Evolutionary conservation across 1,140 invertebrate genomes (phyloP).

Genomic region (Tenebrio molitor): DNA sequence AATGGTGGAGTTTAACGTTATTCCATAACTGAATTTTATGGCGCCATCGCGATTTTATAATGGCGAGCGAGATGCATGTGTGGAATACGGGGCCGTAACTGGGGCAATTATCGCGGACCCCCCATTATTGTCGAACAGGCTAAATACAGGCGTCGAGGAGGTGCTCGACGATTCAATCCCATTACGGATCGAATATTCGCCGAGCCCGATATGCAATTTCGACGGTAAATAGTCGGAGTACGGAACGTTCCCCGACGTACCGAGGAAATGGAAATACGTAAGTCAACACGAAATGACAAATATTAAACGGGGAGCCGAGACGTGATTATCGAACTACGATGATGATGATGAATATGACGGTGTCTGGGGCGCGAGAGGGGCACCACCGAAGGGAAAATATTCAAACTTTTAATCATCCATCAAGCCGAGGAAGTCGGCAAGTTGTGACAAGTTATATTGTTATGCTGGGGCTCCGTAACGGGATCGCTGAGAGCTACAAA

Average conservation of each 20-base stretch:
- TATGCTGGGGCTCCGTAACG: conserved; percentile 15
- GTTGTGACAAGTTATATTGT: conserved; percentile 43
- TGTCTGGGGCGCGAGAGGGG: no score
- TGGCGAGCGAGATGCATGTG: conserved; percentile 3
- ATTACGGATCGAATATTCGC: conserved; percentile 19
- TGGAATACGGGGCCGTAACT: conserved; percentile 23
- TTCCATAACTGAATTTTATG: conserved; percentile 44
- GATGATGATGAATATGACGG: conserved; percentile 16
- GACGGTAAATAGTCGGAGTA: conserved; percentile 33
- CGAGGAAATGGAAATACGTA: conserved; percentile 37
- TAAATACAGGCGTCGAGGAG: conserved; percentile 20
- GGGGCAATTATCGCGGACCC: conserved; percentile 16
- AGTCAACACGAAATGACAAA: conserved; percentile 33
- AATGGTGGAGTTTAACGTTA: conserved; percentile 40
- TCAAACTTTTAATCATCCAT: conserved; percentile 45
- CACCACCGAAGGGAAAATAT: conserved; percentile 31
- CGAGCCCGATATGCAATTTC: conserved; percentile 38
- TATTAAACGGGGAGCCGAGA: conserved; percentile 2
- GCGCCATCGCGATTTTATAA: conserved; percentile 36
- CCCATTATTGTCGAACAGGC: background rate
- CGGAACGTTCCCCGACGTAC: conserved; percentile 20
- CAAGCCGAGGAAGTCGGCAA: background rate
- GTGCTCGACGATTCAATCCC: conserved; percentile 28
- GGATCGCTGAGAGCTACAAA: conserved; percentile 35
- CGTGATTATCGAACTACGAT: conserved; percentile 8